These are phyloP conservation scores for Coelinius sp. DNA, from an alignment of 2,888 invertebrate species.

Conservation along the genomic window DNA sequence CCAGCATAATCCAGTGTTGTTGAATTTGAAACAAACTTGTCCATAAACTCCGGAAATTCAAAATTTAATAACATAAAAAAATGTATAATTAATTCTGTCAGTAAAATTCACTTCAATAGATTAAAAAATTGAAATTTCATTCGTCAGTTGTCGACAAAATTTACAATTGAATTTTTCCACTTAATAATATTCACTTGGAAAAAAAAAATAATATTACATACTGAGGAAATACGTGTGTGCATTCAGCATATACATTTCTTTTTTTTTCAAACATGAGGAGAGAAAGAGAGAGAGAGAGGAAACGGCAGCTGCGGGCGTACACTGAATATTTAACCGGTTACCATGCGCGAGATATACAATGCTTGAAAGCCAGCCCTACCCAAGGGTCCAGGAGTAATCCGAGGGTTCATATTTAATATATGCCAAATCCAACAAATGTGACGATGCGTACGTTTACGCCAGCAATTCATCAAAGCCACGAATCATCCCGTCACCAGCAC, in stretches of 20 bases:
- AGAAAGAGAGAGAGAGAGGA: not conserved
- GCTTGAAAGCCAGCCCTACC: slow-evolving; percentile 7
- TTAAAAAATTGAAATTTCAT: not conserved
- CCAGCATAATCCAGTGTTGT: not conserved
- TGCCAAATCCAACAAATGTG: slow-evolving; percentile 28
- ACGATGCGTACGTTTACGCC: not conserved
- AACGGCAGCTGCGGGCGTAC: slow-evolving; percentile 56
- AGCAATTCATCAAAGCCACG: slow-evolving; percentile 7
- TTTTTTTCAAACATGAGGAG: slow-evolving; percentile 6
- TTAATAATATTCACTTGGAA: not conserved
- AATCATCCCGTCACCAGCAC: not conserved
- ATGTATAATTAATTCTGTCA: not conserved
- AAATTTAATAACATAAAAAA: not conserved
- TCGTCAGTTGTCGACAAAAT: not conserved
- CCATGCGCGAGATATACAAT: slow-evolving; percentile 48
- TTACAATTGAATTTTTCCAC: slow-evolving; percentile 12
- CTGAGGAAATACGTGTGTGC: not conserved
- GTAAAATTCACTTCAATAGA: not conserved
- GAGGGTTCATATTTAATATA: slow-evolving; percentile 61
- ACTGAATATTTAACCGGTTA: slow-evolving; percentile 63
- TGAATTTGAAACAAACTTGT: not conserved
- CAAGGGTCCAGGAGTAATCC: slow-evolving; percentile 43
- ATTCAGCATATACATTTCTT: not conserved
- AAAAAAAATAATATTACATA: slow-evolving; percentile 2
- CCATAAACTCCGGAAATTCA: not conserved